Percentiles rank a stretch among this genome's conserved stretches.
phyloP scores from a whole-genome alignment of 2,113 vertebrate genomes.

The Piaya cayana region DNA sequence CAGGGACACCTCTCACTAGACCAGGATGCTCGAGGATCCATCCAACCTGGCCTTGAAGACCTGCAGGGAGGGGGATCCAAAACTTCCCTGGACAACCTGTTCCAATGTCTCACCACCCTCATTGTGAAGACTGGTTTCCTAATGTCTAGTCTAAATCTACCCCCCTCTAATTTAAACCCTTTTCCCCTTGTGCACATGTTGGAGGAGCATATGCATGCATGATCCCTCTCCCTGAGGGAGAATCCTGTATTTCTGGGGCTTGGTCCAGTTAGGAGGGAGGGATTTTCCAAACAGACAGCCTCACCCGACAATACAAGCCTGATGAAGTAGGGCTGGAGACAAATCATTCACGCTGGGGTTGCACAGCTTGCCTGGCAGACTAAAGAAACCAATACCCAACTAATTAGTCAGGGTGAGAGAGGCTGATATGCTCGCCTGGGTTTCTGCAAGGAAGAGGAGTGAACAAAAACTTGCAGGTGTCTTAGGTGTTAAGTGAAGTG shows the following conservation, averaged over 20 bases:
- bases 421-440: not conserved
- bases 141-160: too few species aligned
- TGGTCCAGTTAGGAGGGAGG: not conserved
- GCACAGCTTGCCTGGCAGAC: not conserved
- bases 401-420: not conserved
- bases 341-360: not conserved
- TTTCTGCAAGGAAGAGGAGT: not conserved
- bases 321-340: not conserved
- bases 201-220: accelerated
- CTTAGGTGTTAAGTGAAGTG: not conserved
- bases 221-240: not conserved
- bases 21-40: too few species aligned
- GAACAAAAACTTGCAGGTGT: not conserved
- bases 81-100: too few species aligned
- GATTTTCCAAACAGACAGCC: not conserved
- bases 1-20: too few species aligned
- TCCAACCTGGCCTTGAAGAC: too few species aligned
- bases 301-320: not conserved
- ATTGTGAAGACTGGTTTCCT: too few species aligned
- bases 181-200: not conserved
- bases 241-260: not conserved
- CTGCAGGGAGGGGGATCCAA: too few species aligned
- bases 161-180: too few species aligned
- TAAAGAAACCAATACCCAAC: not conserved
- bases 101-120: too few species aligned